phyloP scores from a whole-genome alignment of 1,140 invertebrate species.

The Limonius californicus region DNA sequence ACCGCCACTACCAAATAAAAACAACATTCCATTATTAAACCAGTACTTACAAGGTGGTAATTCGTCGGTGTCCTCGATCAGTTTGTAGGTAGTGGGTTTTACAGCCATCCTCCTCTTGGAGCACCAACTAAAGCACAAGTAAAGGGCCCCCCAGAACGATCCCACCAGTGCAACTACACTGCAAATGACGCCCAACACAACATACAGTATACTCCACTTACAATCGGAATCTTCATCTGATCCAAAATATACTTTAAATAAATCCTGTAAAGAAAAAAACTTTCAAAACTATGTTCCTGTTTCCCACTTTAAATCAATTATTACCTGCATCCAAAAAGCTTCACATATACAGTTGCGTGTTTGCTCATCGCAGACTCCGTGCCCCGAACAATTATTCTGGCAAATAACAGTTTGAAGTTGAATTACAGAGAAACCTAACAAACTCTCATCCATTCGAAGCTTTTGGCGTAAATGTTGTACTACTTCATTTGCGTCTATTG shows the following conservation, averaged over 20 bases:
- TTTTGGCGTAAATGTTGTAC: conserved; percentile 57
- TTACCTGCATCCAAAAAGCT: conserved; percentile 91
- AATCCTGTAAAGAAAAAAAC: conserved; percentile 30
- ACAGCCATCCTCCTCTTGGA: conserved; percentile 46
- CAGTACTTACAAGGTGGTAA: conserved; percentile 50
- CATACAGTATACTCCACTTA: conserved; percentile 88
- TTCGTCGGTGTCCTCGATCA: conserved; percentile 59
- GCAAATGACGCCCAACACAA: conserved; percentile 69
- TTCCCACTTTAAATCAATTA: conserved; percentile 8
- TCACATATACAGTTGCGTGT: conserved; percentile 85
- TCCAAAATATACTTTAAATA: conserved; percentile 57
- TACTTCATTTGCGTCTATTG: conserved; percentile 41
- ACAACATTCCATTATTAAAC: no score
- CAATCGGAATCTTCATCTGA: conserved; percentile 67
- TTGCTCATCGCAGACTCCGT: conserved; percentile 82
- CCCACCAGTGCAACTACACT: conserved; percentile 61
- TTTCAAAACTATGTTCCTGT: not conserved
- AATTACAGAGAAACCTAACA: conserved; percentile 71
- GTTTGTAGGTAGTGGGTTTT: conserved; percentile 57
- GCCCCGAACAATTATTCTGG: conserved; percentile 90
- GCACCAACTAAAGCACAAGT: conserved; percentile 60
- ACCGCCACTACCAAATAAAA: no score
- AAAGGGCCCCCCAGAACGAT: conserved; percentile 66
- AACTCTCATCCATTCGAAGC: conserved; percentile 63
- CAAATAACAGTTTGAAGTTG: conserved; percentile 79